Evolutionary conservation across 2,113 vertebrate genomes (phyloP).

Genomic region (Pachycephala philippinensis): DNA sequence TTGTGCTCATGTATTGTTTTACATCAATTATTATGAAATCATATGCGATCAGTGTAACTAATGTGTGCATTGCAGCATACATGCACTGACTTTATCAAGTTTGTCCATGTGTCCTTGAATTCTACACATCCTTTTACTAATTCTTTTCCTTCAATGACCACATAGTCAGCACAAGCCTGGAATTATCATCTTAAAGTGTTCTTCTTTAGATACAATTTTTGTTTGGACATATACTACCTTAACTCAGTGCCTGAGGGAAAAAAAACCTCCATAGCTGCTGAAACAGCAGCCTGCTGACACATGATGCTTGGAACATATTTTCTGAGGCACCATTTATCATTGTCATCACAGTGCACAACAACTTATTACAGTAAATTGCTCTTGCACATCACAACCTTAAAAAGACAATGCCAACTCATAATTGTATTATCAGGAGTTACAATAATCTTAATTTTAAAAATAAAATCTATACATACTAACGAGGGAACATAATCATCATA

Average conservation of each 20-base stretch:
- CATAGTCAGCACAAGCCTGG: not conserved
- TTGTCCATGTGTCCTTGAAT: not conserved
- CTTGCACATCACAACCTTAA: not conserved
- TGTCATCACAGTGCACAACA: not conserved
- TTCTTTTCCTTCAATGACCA: not conserved
- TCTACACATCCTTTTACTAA: not conserved
- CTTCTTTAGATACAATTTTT: not conserved
- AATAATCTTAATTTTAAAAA: not conserved
- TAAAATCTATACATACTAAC: not conserved
- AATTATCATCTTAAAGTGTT: not conserved
- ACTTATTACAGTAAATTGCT: not conserved
- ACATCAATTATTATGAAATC: not conserved
- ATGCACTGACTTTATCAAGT: not conserved
- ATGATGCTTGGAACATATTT: not conserved
- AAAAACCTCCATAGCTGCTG: not conserved
- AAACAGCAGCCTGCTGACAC: not conserved
- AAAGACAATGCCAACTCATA: not conserved
- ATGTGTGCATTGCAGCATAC: not conserved
- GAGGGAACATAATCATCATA: not conserved
- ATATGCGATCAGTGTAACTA: not conserved
- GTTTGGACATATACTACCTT: not conserved
- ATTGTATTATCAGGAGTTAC: not conserved
- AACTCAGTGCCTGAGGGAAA: not conserved
- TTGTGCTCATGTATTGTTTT: not conserved
- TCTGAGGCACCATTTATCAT: not conserved